Conservation (phyloP, 2,888 invertebrate genomes). For the Clunio marinus region DNA sequence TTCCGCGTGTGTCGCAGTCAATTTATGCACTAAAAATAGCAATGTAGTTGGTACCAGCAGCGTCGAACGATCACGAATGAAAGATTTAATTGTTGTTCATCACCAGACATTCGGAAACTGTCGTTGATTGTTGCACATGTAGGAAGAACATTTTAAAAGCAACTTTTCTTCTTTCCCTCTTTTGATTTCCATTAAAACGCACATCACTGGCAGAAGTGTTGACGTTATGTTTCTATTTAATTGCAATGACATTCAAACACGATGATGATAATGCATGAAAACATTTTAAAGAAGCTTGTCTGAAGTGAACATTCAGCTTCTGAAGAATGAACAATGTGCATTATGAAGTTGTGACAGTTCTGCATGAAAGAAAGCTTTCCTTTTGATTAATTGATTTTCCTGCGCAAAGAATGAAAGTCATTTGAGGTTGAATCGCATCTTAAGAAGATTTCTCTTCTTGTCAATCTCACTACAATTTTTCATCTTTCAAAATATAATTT, state of each 20-base stretch:
- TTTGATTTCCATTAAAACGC: no score
- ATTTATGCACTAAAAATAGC: neutral
- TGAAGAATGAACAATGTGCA: neutral
- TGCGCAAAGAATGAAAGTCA: neutral
- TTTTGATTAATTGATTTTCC: neutral
- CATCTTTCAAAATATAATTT: neutral
- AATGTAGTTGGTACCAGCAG: neutral
- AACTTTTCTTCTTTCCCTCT: neutral
- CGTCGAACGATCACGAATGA: neutral
- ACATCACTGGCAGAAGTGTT: no score
- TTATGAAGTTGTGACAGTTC: neutral
- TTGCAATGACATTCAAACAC: neutral
- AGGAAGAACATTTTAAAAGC: neutral
- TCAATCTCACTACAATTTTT: neutral
- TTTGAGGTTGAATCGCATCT: neutral
- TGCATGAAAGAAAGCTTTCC: neutral
- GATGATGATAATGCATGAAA: neutral
- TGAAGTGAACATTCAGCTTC: neutral
- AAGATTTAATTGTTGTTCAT: neutral
- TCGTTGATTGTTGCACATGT: no score
- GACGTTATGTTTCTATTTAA: neutral
- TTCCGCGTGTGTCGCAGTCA: no score
- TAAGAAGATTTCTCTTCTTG: neutral
- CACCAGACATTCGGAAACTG: neutral
- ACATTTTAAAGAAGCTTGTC: neutral